phyloP scores from a whole-genome alignment of 2,113 vertebrate genomes.

The Corythoichthys haematopterus region DNA sequence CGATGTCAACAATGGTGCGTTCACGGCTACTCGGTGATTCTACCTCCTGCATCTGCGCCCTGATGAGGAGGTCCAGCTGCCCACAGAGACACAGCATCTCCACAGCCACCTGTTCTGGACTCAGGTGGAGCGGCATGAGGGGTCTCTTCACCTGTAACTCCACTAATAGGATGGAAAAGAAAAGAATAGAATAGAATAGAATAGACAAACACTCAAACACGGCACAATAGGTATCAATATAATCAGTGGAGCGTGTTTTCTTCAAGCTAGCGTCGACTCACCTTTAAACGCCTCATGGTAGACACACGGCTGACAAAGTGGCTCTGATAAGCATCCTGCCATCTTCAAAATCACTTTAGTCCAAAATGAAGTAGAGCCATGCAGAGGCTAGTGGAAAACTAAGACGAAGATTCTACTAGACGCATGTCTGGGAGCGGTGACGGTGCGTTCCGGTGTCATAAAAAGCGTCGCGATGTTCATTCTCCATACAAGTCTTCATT shows the following conservation, averaged over 20 bases:
- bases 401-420: neutral
- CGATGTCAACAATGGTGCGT: neutral
- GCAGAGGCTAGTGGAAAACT: neutral
- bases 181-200: neutral
- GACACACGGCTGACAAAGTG: slow-evolving; percentile 66
- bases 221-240: neutral
- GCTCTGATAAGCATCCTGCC: slow-evolving; percentile 70
- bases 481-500: neutral
- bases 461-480: neutral
- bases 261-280: slow-evolving; percentile 33
- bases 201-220: neutral
- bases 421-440: neutral
- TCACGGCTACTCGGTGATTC: neutral
- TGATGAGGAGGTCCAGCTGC: slow-evolving; percentile 77
- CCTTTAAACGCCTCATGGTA: slow-evolving; percentile 73
- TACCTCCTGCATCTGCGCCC: slow-evolving; percentile 76
- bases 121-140: slow-evolving; percentile 70
- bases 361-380: neutral
- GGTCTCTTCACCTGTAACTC: slow-evolving; percentile 74
- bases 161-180: slow-evolving; percentile 48
- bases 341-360: slow-evolving; percentile 35
- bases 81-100: slow-evolving; percentile 78
- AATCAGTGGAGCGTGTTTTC: neutral
- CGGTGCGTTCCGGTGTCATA: neutral
- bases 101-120: slow-evolving; percentile 74